A percentile compares a stretch with the other conserved stretches of the same genome.
Conservation (phyloP, 2,888 invertebrate genomes). For the Lepeophtheirus nordmannii region DNA sequence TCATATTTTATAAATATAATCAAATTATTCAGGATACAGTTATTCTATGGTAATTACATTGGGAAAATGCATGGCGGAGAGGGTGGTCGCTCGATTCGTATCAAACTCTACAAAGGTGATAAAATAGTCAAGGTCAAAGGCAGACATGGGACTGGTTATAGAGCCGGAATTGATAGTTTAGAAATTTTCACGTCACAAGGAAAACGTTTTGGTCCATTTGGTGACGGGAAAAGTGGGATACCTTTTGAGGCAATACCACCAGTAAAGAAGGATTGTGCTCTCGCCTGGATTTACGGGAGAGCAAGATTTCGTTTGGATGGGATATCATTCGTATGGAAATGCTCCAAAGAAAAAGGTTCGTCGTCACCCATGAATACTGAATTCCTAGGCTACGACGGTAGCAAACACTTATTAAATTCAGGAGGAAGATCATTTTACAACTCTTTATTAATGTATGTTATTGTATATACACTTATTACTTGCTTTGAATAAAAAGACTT, state of each 20-base stretch:
- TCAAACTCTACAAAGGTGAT: slow-evolving; percentile 16
- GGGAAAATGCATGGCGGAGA: slow-evolving; percentile 17
- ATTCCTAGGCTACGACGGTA: neutral
- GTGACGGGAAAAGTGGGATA: neutral
- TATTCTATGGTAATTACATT: slow-evolving; percentile 11
- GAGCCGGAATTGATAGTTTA: slow-evolving; percentile 11
- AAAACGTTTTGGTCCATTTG: neutral
- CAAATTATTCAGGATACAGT: slow-evolving; percentile 1
- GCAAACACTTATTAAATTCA: neutral
- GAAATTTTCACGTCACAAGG: neutral
- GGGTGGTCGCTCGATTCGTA: slow-evolving; percentile 10
- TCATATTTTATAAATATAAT: too few relatives aligned
- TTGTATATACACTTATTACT: too few relatives aligned
- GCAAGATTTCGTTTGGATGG: slow-evolving; percentile 1
- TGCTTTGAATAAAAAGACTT: too few relatives aligned
- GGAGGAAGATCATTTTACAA: neutral
- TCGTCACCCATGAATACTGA: neutral
- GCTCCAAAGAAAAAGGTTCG: neutral
- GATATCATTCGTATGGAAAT: slow-evolving; percentile 13
- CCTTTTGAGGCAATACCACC: slow-evolving; percentile 14
- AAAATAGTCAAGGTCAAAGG: slow-evolving; percentile 10
- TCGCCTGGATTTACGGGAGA: slow-evolving; percentile 17
- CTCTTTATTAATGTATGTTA: too few relatives aligned
- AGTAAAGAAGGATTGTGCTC: neutral
- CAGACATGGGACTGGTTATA: neutral